Evolutionary conservation across 1,140 invertebrate genomes (phyloP).

Genomic region (Drosophila erecta): DNA sequence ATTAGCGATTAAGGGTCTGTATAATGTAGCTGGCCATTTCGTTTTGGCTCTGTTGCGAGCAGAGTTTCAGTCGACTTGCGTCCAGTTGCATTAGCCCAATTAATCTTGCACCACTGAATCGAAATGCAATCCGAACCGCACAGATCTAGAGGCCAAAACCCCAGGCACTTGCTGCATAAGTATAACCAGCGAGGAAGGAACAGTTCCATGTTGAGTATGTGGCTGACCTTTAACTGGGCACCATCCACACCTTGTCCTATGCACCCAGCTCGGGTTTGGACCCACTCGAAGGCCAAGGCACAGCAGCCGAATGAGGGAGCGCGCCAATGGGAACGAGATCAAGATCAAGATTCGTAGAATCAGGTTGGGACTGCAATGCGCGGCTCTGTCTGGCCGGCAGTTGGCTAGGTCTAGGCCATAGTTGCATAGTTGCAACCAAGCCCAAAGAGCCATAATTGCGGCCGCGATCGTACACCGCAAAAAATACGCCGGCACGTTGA

Average conservation of each 20-base stretch:
- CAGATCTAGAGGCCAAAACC: no score
- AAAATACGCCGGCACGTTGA: no score
- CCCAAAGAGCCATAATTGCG: slow-evolving; percentile 13
- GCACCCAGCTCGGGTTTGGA: no score
- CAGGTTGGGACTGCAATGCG: slow-evolving; percentile 11
- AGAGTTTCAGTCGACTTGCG: no score
- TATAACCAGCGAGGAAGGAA: no score
- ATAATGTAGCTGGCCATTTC: no score
- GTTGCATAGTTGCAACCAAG: slow-evolving; percentile 11
- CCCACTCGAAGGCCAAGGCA: slow-evolving; percentile 21
- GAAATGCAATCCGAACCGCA: no score
- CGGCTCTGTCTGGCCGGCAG: slow-evolving; percentile 32
- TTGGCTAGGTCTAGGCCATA: slow-evolving; percentile 55
- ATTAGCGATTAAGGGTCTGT: background rate
- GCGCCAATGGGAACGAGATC: slow-evolving; percentile 48
- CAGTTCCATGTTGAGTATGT: no score
- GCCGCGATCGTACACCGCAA: slow-evolving; percentile 1
- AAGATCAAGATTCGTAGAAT: slow-evolving; percentile 47
- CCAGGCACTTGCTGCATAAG: no score
- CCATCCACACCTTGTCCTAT: background rate
- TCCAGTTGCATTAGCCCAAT: no score
- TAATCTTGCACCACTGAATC: no score
- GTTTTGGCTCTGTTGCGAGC: no score
- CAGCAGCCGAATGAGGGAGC: slow-evolving; percentile 22
- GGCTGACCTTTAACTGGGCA: slow-evolving; percentile 23